Conservation (phyloP, 2,113 vertebrate genomes). For the Scalopus aquaticus region DNA sequence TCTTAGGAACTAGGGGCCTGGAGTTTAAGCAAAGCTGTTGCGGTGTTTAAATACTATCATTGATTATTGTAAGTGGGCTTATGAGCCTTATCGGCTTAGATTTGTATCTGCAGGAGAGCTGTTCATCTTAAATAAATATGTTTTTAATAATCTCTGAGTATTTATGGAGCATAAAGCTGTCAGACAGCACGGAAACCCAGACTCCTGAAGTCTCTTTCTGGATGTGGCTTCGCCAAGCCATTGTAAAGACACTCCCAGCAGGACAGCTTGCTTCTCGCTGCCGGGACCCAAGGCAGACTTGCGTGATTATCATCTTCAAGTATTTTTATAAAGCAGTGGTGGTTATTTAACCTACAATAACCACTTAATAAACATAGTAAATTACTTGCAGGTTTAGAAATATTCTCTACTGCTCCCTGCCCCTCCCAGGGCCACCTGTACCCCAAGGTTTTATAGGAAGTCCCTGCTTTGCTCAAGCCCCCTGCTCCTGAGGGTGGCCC, state of each 20-base stretch:
- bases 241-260: conserved; percentile 70
- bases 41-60: conserved; percentile 81
- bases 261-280: conserved; percentile 71
- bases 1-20: conserved; percentile 4
- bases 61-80: conserved; percentile 82
- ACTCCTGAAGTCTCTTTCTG: conserved; percentile 75
- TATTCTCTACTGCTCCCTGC: too few relatives aligned
- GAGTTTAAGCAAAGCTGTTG: conserved; percentile 78
- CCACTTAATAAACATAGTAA: conserved; percentile 72
- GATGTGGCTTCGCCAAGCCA: conserved; percentile 65
- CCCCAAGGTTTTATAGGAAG: neutral
- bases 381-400: conserved; percentile 59
- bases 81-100: conserved; percentile 82
- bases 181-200: conserved; percentile 73
- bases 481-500: neutral
- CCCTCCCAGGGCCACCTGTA: neutral
- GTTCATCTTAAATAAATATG: conserved; percentile 88
- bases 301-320: conserved; percentile 70
- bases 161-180: conserved; percentile 86
- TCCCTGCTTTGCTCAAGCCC: neutral
- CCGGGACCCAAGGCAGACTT: neutral
- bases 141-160: conserved; percentile 87
- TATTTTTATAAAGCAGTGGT: conserved; percentile 74
- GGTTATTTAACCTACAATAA: conserved; percentile 82
- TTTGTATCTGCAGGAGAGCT: conserved; percentile 84